A percentile compares a stretch with the other conserved stretches of the same genome.
Evolutionary conservation across 2,797 vertebrate species (phyloP).

Genomic region (Periparus ater): DNA sequence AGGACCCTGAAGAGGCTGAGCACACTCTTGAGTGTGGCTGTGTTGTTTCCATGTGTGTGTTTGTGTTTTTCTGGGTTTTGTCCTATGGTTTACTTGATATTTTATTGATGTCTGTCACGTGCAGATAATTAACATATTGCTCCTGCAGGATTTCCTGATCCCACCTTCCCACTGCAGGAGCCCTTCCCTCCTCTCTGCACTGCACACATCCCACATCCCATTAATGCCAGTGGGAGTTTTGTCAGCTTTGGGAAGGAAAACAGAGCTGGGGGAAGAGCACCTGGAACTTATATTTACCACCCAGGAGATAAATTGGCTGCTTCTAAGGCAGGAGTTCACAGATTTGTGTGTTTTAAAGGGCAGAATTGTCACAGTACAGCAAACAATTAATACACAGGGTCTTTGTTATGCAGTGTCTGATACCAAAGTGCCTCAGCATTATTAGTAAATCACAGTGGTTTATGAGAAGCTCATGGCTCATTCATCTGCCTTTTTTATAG

Average conservation of each 20-base stretch:
- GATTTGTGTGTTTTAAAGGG: not conserved
- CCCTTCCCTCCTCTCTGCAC: not conserved
- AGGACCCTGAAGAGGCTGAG: not conserved
- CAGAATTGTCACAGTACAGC: not conserved
- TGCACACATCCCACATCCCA: not conserved
- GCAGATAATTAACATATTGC: not conserved
- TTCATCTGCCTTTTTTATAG: conserved; percentile 44
- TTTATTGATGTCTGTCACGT: not conserved
- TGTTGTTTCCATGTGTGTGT: not conserved
- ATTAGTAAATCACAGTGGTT: conserved; percentile 47
- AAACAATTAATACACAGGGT: conserved; percentile 2
- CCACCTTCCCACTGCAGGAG: not conserved
- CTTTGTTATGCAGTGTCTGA: not conserved
- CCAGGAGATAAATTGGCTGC: not conserved
- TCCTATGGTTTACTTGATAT: not conserved
- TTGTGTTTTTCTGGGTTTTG: not conserved
- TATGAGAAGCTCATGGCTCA: conserved; percentile 21
- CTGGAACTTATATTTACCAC: not conserved
- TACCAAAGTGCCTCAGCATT: not conserved
- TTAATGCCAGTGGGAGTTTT: not conserved
- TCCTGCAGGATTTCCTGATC: not conserved
- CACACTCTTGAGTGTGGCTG: not conserved
- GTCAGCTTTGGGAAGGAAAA: not conserved
- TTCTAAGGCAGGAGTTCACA: not conserved
- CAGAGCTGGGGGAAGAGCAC: not conserved